phyloP scores from a whole-genome alignment of 2,797 vertebrate species.

The Brotula barbata region DNA sequence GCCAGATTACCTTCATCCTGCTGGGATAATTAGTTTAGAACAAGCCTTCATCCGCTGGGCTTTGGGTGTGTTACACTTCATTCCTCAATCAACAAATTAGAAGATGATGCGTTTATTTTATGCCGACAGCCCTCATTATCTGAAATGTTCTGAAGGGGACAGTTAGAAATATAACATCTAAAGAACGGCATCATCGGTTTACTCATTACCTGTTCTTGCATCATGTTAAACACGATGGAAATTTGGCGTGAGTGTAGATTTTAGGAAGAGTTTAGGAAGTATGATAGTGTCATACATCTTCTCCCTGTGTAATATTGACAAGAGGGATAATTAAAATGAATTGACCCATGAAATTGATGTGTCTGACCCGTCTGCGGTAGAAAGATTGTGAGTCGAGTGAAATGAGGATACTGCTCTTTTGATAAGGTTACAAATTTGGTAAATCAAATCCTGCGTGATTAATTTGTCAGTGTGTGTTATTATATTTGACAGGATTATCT shows the following conservation, averaged over 20 bases:
- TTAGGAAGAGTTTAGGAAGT: no score
- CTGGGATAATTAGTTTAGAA: conserved; percentile 38
- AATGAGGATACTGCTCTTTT: conserved; percentile 9
- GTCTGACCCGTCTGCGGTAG: conserved; percentile 18
- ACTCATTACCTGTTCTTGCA: no score
- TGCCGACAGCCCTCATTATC: neutral
- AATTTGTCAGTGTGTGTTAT: conserved; percentile 15
- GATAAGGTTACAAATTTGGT: conserved; percentile 12
- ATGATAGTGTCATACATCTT: conserved; percentile 39
- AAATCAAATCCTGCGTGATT: conserved; percentile 12
- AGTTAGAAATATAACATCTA: no score
- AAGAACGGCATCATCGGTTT: no score
- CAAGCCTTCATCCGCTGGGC: no score
- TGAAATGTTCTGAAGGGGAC: neutral
- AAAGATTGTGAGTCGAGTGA: conserved; percentile 6
- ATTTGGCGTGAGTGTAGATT: conserved; percentile 14
- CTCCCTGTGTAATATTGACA: conserved; percentile 42
- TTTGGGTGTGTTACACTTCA: neutral
- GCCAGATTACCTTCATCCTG: conserved; percentile 42
- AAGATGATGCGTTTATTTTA: neutral
- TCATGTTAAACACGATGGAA: conserved; percentile 9
- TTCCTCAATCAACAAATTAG: neutral
- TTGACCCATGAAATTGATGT: conserved; percentile 59
- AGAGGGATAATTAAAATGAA: conserved; percentile 58
- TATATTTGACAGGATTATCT: neutral